Conservation (phyloP, 2,113 vertebrate genomes). For the Ictalurus punctatus region DNA sequence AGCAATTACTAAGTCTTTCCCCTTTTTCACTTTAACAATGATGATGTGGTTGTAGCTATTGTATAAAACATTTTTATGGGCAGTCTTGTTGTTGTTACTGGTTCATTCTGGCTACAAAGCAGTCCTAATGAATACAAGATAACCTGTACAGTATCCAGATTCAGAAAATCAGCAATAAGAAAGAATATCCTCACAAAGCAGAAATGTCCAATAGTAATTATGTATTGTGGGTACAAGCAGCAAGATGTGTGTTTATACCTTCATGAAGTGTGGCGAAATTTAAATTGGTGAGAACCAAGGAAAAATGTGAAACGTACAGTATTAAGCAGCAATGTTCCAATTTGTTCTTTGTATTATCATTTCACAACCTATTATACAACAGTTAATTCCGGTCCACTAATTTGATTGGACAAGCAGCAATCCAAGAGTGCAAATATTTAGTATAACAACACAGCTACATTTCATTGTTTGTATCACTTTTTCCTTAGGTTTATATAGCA, state of each 20-base stretch:
- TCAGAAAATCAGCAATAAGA: background rate
- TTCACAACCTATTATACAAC: background rate
- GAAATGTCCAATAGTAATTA: background rate
- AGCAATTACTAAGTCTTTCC: background rate
- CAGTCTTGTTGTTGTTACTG: background rate
- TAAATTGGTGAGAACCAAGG: background rate
- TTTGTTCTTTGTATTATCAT: background rate
- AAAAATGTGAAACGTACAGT: background rate
- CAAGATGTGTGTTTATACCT: background rate
- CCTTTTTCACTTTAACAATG: background rate
- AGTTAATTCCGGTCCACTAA: background rate
- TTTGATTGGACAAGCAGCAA: background rate
- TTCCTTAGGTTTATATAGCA: no score
- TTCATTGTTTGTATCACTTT: background rate
- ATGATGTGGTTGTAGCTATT: conserved; percentile 14
- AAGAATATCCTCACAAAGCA: background rate
- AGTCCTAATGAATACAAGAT: background rate
- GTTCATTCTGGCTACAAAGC: conserved; percentile 17
- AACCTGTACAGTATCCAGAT: conserved; percentile 7
- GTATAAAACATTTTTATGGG: conserved; percentile 2
- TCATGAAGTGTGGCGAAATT: background rate
- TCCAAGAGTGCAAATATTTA: background rate
- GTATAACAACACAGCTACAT: background rate
- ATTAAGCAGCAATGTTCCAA: background rate
- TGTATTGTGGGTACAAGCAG: background rate